Evolutionary conservation across 1,140 invertebrate genomes (phyloP).

Genomic region (Drosophila nannoptera): DNA sequence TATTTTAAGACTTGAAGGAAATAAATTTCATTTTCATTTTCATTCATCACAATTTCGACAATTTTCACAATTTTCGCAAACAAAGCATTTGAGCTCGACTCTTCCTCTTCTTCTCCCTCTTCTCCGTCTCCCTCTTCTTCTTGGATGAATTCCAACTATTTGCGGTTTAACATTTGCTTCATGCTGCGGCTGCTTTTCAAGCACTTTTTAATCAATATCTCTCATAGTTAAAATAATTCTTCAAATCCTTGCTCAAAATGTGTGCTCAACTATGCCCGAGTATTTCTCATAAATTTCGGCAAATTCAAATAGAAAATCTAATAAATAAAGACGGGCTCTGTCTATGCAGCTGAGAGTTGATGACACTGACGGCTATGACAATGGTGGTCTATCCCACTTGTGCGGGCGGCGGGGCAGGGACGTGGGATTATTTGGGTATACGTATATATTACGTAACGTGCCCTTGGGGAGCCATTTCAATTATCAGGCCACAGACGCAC

Average conservation of each 20-base stretch:
- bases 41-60: too few species aligned
- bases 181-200: slow-evolving; percentile 3
- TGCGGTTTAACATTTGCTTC: not conserved
- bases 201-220: not conserved
- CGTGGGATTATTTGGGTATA: not conserved
- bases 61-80: not conserved
- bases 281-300: slow-evolving; percentile 15
- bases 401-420: not conserved
- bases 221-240: not conserved
- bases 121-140: too few species aligned
- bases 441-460: slow-evolving; percentile 32
- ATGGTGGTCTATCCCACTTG: too few species aligned
- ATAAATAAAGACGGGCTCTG: slow-evolving; percentile 33
- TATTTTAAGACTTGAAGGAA: not conserved
- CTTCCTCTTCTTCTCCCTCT: too few species aligned
- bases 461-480: slow-evolving; percentile 68
- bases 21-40: too few species aligned
- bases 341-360: not conserved
- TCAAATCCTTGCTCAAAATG: slow-evolving; percentile 1
- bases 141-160: not conserved
- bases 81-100: not conserved
- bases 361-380: slow-evolving; percentile 16
- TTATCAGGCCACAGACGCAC: slow-evolving; percentile 61
- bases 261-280: not conserved
- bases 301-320: slow-evolving; percentile 38